These are phyloP conservation scores for Catalaphyllia jardinei DNA, from an alignment of 64 coral and sea anemone genomes.

Conservation along the genomic window DNA sequence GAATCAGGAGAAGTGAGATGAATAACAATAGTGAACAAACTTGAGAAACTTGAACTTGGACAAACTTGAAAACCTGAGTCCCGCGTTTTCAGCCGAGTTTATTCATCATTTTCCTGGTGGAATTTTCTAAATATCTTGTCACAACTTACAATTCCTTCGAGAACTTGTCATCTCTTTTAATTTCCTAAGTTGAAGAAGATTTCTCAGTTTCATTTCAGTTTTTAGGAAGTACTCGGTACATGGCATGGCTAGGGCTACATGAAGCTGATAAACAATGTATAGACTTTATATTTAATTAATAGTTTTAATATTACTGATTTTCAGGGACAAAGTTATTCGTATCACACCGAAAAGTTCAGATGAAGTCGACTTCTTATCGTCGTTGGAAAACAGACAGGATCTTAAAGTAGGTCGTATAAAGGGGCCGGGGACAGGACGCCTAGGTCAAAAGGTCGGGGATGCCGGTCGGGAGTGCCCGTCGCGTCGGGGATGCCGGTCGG, in stretches of 20 bases:
- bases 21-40: too few relatives aligned
- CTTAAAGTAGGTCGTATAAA: conserved; percentile 4
- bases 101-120: too few relatives aligned
- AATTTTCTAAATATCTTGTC: too few relatives aligned
- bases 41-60: too few relatives aligned
- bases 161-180: neutral
- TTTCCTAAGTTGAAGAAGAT: neutral
- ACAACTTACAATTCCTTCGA: too few relatives aligned
- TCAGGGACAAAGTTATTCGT: conserved; percentile 65
- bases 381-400: conserved; percentile 18
- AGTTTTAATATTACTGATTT: neutral
- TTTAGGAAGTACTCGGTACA: neutral
- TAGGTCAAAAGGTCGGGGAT: neutral
- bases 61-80: too few relatives aligned
- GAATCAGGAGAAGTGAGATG: too few relatives aligned
- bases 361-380: conserved; percentile 19
- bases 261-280: too few relatives aligned
- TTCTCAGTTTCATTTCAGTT: too few relatives aligned
- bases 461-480: too few relatives aligned
- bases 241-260: too few relatives aligned
- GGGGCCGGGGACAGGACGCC: neutral
- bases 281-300: neutral
- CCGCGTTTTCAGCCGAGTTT: too few relatives aligned
- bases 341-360: conserved; percentile 31
- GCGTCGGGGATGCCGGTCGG: neutral